These are phyloP conservation scores for Anoplophora glabripennis DNA, from an alignment of 1,140 invertebrate genomes.

Conservation along the genomic window DNA sequence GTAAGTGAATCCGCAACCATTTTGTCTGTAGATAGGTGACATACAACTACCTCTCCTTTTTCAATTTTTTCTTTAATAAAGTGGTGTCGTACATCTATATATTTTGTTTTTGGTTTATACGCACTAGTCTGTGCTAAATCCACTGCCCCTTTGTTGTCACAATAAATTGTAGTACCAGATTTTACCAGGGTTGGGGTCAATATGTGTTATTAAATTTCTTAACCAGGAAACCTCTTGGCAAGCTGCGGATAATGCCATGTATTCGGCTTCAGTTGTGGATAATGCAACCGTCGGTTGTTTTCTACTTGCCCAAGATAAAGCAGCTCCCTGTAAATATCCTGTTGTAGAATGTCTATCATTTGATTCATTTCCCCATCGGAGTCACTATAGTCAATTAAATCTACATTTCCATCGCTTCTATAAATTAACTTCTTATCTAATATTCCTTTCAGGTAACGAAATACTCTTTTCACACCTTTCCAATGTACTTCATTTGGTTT, in stretches of 20 bases:
- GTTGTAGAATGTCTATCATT: conserved; percentile 39
- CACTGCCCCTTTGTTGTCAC: not conserved
- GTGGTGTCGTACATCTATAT: too few relatives aligned
- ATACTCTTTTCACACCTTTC: conserved; percentile 44
- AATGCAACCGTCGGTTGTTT: conserved; percentile 44
- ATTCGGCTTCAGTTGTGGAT: conserved; percentile 48
- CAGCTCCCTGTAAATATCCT: conserved; percentile 40
- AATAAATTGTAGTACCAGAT: not conserved
- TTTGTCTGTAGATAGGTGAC: too few relatives aligned
- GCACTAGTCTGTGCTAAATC: not conserved
- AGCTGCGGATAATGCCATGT: conserved; percentile 38
- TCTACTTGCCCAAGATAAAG: conserved; percentile 37
- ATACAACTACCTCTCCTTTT: too few relatives aligned
- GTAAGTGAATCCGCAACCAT: too few relatives aligned
- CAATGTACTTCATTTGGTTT: conserved; percentile 35
- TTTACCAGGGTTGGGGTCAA: not conserved
- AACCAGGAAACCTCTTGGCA: conserved; percentile 27
- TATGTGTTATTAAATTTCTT: not conserved
- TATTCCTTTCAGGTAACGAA: conserved; percentile 47
- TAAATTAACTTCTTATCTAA: conserved; percentile 12
- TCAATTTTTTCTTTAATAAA: too few relatives aligned
- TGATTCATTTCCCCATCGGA: conserved; percentile 36
- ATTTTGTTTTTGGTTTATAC: too few relatives aligned
- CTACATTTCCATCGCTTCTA: not conserved
- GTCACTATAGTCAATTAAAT: conserved; percentile 30